Base-by-base conservation (phyloP, 2,888 invertebrate species). In the Mythimna ferrago region DNA sequence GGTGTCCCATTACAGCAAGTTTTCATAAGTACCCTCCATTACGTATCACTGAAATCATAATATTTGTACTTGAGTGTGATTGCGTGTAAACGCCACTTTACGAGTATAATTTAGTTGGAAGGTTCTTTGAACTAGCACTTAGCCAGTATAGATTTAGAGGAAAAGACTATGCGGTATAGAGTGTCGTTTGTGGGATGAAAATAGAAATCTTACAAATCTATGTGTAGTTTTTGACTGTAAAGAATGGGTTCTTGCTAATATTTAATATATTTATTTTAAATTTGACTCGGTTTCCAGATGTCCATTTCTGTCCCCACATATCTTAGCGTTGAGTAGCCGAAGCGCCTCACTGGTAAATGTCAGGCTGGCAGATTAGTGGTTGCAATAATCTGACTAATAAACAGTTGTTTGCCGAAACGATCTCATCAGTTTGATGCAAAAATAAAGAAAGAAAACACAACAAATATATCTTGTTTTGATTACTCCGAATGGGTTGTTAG, bases 1-100 rank as follows among this genome's bases (percentile, higher is more conserved):
- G 89, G 91, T 92, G 91, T 93, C 92, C 86, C 82, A 86, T 94
- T 94, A 89, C 92, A 84, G 73, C 41, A 58, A 66, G 73, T 74
- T 81, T 88, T 89, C 90, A 88, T 89, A 88, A 90, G 88, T 88
- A 87, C 77, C 82, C 81, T 81, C 87, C 86, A 85, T 86, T 88
- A 87, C 82, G 86, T 86, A 78, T 86, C 84, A 76, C 68, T 80
- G 73, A 70, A 80, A 73, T 80, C 76, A 70, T 73, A 81, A 80
- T 71, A 76, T 73, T 60, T 61, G 62, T 66, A 72, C 41, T 65
- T 77, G 70, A 83, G 64, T 69, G 53, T 61, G 64, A 85, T 76
- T 74, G 71, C 68, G 63, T 70, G 63, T 77, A 54, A 57, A 79
- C 61, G 54, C 67, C 74, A 66, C 71, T 79, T 81, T 63, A 66